These are phyloP conservation scores for Saccostrea cuccullata DNA, from an alignment of 1,140 invertebrate genomes.

Conservation along the genomic window DNA sequence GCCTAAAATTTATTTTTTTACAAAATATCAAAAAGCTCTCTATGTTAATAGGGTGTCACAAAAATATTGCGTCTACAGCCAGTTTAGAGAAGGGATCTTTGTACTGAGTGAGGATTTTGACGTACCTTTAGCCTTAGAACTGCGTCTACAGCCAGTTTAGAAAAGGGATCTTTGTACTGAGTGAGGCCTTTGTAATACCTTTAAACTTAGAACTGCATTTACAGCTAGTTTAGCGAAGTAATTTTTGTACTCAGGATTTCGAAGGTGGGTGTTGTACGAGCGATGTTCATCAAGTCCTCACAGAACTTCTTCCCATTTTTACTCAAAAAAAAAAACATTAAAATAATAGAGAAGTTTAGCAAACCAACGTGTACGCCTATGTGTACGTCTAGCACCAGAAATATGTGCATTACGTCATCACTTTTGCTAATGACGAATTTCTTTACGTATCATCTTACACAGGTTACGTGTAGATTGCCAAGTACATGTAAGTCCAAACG, in stretches of 20 bases:
- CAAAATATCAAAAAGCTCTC: too few relatives aligned
- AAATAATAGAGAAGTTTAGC: too few relatives aligned
- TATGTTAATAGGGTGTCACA: too few relatives aligned
- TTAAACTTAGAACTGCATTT: constrained; percentile 95
- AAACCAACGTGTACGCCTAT: too few relatives aligned
- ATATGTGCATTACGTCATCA: too few relatives aligned
- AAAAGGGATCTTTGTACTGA: constrained; percentile 98
- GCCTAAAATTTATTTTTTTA: too few relatives aligned
- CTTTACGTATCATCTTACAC: too few relatives aligned
- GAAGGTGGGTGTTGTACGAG: constrained; percentile 97
- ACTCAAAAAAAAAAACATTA: constrained; percentile 78
- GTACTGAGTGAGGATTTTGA: constrained; percentile 83
- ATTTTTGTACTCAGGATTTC: constrained; percentile 99
- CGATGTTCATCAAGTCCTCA: constrained; percentile 97
- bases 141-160: constrained; percentile 96
- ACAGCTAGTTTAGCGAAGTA: constrained; percentile 97
- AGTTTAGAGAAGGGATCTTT: constrained; percentile 98
- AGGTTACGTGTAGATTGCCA: too few relatives aligned
- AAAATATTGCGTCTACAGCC: constrained; percentile 89
- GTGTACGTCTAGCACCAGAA: too few relatives aligned
- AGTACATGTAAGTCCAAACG: too few relatives aligned
- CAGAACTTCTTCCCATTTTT: constrained; percentile 88
- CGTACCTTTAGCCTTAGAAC: constrained; percentile 91
- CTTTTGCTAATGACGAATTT: too few relatives aligned
- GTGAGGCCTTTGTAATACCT: constrained; percentile 84